Base-by-base conservation (phyloP, 2,797 vertebrate species). In the Sibirionetta formosa region DNA sequence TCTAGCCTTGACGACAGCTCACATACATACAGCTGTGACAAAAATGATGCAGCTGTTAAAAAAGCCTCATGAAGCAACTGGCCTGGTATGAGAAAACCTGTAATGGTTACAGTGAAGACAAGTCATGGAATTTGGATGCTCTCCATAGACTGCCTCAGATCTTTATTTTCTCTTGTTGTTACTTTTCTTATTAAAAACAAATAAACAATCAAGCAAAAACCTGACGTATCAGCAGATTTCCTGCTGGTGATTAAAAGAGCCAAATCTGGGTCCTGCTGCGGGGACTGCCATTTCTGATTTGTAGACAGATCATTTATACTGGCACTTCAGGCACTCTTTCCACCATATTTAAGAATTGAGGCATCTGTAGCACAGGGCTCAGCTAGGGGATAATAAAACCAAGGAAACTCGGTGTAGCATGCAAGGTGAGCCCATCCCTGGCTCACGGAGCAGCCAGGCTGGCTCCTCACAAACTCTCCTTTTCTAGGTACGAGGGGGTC, bases 11-110 rank as follows among this genome's bases (percentile, higher is more conserved):
- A 35, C 24, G 11, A 13, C 11, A 35, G 29, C 48, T 73, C 27
- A 14, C 40, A 23, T 1, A 5, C 16, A 27, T 1, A 5, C 16
- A 27, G 33, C 38, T 1, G 0, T 26, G 68, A 16, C 0, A 5
- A 68, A 65, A 72, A 10, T 1, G 8, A 40, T 42, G n/a, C 54
- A 50, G 82, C 75, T 58, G 4, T 71, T 71, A 66, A 40, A 36
- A 29, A 53, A 23, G 22, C 42, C 46, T 83, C 38, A 3, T 1
- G 11, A 31, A 35, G 65, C 27, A 12, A 12, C 22, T 33, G 29
- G 35, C 56, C 68, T 17, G 38, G n/a, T 31, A 53, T 11, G 76
- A 79, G 82, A 36, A 40, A 82, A 51, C 82, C 81, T 14, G 65
- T n/a, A 40, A 27, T 61, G 84, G 22, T 35, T 44, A 18, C 82